These are phyloP conservation scores for Antheraea assamensis DNA, from an alignment of 2,888 invertebrate species.

Conservation along the genomic window DNA sequence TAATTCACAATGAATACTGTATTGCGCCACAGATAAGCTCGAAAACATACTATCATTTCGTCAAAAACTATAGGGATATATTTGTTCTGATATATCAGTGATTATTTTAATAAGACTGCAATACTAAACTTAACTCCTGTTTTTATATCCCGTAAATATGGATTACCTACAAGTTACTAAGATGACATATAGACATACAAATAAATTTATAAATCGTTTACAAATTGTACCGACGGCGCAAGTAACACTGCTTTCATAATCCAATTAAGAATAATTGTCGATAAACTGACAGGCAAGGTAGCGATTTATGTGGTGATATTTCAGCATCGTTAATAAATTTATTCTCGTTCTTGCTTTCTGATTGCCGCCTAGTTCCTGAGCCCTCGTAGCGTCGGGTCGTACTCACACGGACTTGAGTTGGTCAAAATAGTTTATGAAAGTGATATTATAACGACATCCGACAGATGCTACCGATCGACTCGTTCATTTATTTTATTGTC, in stretches of 20 bases:
- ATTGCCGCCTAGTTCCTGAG: constrained; percentile 69
- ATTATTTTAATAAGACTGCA: background rate
- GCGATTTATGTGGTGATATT: constrained; percentile 81
- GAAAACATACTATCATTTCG: no score
- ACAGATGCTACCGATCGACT: constrained; percentile 10
- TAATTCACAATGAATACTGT: no score
- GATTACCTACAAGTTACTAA: background rate
- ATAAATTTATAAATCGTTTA: constrained; percentile 10
- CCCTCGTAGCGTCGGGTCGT: constrained; percentile 17
- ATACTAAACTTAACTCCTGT: background rate
- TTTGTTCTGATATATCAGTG: background rate
- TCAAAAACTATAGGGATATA: background rate
- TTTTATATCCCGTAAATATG: background rate
- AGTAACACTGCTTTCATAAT: constrained; percentile 76
- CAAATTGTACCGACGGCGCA: constrained; percentile 27
- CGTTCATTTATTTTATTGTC: background rate
- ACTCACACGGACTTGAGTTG: constrained; percentile 13
- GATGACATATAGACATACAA: background rate
- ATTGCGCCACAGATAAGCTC: no score
- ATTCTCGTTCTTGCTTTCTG: constrained; percentile 80
- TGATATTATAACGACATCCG: constrained; percentile 15
- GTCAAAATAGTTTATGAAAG: constrained; percentile 11
- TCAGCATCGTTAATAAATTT: constrained; percentile 81
- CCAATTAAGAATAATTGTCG: constrained; percentile 82
- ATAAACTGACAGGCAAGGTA: constrained; percentile 78